Percentiles rank a stretch among this genome's conserved stretches.
phyloP scores from a whole-genome alignment of 2,888 invertebrate genomes.

The Volucella bombylans region DNA sequence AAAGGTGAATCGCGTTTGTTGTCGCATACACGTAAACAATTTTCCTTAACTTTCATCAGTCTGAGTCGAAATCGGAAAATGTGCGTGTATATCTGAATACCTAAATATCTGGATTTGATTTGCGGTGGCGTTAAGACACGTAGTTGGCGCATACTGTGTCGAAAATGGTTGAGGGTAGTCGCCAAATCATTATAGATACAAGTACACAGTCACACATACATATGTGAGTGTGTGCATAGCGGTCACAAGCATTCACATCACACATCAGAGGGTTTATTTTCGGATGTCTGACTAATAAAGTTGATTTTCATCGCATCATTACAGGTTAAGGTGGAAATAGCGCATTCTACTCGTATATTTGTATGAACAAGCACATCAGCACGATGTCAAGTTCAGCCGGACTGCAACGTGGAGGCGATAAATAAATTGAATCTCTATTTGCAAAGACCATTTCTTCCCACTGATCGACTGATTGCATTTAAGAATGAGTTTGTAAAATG shows the following conservation, averaged over 20 bases:
- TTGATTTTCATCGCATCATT: slow-evolving; percentile 44
- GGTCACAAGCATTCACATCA: slow-evolving; percentile 32
- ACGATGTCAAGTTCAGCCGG: slow-evolving; percentile 65
- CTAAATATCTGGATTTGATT: no score
- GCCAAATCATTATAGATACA: slow-evolving; percentile 26
- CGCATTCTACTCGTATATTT: neutral
- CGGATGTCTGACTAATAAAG: slow-evolving; percentile 60
- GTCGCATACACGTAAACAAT: slow-evolving; percentile 11
- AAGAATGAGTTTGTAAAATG: neutral
- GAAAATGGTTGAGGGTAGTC: slow-evolving; percentile 16
- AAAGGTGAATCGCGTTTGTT: slow-evolving; percentile 30
- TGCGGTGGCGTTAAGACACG: slow-evolving; percentile 40
- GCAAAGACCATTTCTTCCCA: slow-evolving; percentile 14
- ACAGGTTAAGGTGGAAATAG: slow-evolving; percentile 27
- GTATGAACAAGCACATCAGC: slow-evolving; percentile 1
- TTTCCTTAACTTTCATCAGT: slow-evolving; percentile 20
- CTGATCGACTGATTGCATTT: slow-evolving; percentile 1
- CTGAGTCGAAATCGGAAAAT: neutral
- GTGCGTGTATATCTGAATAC: slow-evolving; percentile 11
- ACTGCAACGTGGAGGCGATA: slow-evolving; percentile 36
- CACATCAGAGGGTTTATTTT: slow-evolving; percentile 52
- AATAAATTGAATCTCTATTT: slow-evolving; percentile 11
- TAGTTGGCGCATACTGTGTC: slow-evolving; percentile 1
- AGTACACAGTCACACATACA: neutral
- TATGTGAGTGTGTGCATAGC: slow-evolving; percentile 4